Conservation (phyloP, 2,888 invertebrate genomes). For the Ennomos quercinarius region DNA sequence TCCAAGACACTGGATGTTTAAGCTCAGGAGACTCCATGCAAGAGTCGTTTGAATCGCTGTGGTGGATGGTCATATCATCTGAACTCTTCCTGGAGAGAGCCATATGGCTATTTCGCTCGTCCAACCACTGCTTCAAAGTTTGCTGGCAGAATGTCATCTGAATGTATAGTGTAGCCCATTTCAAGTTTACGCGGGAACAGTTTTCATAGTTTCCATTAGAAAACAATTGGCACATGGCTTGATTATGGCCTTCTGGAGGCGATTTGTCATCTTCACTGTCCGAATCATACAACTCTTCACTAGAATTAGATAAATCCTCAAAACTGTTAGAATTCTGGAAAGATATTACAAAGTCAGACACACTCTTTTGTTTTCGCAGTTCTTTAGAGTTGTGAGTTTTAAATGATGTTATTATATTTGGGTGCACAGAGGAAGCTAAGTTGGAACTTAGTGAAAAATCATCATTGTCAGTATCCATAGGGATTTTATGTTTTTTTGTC, state of each 20-base stretch:
- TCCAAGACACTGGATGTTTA: slow-evolving; percentile 64
- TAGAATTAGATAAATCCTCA: slow-evolving; percentile 55
- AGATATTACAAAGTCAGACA: slow-evolving; percentile 75
- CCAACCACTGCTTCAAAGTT: slow-evolving; percentile 91
- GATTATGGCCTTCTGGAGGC: slow-evolving; percentile 49
- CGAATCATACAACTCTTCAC: slow-evolving; percentile 58
- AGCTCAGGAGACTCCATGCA: slow-evolving; percentile 61
- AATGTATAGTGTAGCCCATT: slow-evolving; percentile 91
- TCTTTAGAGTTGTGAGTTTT: slow-evolving; percentile 81
- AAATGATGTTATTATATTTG: slow-evolving; percentile 74
- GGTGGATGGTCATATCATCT: slow-evolving; percentile 65
- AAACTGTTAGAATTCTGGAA: slow-evolving; percentile 71
- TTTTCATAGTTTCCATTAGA: slow-evolving; percentile 66
- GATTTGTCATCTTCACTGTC: slow-evolving; percentile 64
- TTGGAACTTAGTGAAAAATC: slow-evolving; percentile 62
- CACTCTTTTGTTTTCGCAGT: slow-evolving; percentile 62
- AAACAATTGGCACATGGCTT: slow-evolving; percentile 66
- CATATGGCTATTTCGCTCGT: slow-evolving; percentile 84
- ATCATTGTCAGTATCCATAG: slow-evolving; percentile 72
- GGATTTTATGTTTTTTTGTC: slow-evolving; percentile 64
- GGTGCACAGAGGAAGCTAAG: slow-evolving; percentile 64
- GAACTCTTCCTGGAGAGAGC: slow-evolving; percentile 62
- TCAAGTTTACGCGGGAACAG: slow-evolving; percentile 78
- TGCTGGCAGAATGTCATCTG: slow-evolving; percentile 93
- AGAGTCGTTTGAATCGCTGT: slow-evolving; percentile 67